A percentile compares a stretch with the other conserved stretches of the same genome.
Conservation (phyloP, 2,113 vertebrate species). For the Paedocypris sp. region DNA sequence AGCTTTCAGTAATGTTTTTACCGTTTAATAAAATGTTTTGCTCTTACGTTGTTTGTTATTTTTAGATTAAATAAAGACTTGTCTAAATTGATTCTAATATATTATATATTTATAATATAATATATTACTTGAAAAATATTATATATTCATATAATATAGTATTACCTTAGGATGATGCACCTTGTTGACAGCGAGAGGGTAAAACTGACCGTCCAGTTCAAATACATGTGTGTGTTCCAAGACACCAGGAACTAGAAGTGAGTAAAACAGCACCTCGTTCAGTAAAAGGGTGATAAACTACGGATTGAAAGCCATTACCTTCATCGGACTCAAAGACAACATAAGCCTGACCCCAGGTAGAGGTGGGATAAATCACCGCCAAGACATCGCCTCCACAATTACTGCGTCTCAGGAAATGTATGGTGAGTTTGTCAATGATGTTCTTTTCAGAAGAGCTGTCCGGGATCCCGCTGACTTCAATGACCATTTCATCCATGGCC, state of each 20-base stretch:
- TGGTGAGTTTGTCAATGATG: constrained; percentile 38
- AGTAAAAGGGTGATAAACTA: no score
- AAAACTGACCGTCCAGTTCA: constrained; percentile 16
- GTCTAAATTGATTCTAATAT: no score
- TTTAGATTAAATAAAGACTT: no score
- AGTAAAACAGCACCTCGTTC: no score
- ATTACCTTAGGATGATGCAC: constrained; percentile 29
- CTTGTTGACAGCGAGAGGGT: constrained; percentile 27
- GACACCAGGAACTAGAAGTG: constrained; percentile 38
- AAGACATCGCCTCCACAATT: constrained; percentile 43
- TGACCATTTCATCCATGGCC: neutral
- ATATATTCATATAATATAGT: neutral
- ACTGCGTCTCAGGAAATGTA: constrained; percentile 39
- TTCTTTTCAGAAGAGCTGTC: neutral
- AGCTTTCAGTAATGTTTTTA: no score
- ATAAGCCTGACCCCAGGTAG: constrained; percentile 32
- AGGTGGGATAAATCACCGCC: constrained; percentile 35
- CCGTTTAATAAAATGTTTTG: no score
- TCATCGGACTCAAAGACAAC: constrained; percentile 37
- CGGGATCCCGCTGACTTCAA: constrained; percentile 42
- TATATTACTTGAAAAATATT: neutral
- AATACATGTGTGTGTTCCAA: constrained; percentile 26
- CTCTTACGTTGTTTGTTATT: no score
- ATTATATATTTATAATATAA: no score
- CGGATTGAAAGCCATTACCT: no score